Base-by-base conservation (phyloP, 2,797 vertebrate species). In the Acipenser transmontanus region DNA sequence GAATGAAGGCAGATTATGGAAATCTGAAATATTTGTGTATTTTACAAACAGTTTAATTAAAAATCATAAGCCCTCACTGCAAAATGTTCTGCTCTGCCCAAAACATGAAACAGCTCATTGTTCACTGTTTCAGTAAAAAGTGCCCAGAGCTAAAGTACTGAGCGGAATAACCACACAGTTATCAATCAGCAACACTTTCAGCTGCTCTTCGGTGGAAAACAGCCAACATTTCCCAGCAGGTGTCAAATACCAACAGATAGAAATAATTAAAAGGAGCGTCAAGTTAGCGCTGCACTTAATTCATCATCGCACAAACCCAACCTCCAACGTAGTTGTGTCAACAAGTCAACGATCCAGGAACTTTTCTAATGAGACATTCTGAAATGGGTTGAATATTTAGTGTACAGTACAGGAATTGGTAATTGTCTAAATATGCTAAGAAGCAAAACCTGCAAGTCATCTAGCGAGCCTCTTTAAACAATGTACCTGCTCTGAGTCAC, bases 191-290 rank as follows among this genome's bases (percentile, higher is more conserved):
- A 63, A 65, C 74, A 66, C 74, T 83, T 77, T 83, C 84, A 80
- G 82, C 83, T 82, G 80, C 78, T 66, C 71, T 71, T 68, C 66
- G 1, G 59, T 75, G 84, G 84, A 79, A 74, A 73, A 67, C 73
- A 69, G 75, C 82, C 80, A 84, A 69, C 76, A 65, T 78, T 85
- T 76, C 73, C 73, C 68, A 75, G 81, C 84, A 91, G 89, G 86
- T 92, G 88, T 85, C 71, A 69, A 85, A 83, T 84, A 81, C 78
- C 78, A 84, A 73, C 71, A 73, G 78, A 74, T 81, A 86, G 83
- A 84, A 82, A 82, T 82, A 82, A 87, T 84, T 74, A 82, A 72
- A 78, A 68, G 72, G 74, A 73, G 69, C 54, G 73, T 50, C 68
- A 74, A 79, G 77, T 50, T 63, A 20, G 57, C 65, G 7, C 73